These are phyloP conservation scores for Amazona finschi DNA, from an alignment of 2,797 vertebrate genomes.

Conservation along the genomic window DNA sequence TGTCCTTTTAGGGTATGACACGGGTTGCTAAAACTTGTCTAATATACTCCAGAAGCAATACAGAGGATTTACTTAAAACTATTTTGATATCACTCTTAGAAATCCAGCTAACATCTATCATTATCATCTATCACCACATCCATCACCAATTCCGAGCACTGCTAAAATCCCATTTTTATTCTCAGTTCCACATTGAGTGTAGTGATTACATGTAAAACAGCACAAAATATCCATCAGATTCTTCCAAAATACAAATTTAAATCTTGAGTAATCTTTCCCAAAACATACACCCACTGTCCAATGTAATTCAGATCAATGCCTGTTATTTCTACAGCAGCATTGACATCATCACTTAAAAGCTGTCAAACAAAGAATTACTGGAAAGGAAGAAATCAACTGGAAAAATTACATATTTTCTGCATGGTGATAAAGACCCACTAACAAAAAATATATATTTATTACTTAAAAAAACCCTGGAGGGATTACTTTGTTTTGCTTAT, in stretches of 20 bases:
- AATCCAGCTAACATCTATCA: conserved; percentile 53
- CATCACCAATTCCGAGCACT: conserved; percentile 28
- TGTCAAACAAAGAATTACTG: conserved; percentile 54
- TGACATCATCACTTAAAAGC: conserved; percentile 51
- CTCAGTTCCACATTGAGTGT: background rate
- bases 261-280: conserved; percentile 15
- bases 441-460: conserved; percentile 38
- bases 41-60: background rate
- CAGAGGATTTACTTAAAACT: background rate
- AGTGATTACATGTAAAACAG: background rate
- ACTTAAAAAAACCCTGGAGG: background rate
- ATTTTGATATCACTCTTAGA: conserved; percentile 43
- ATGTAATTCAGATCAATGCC: conserved; percentile 46
- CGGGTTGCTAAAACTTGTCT: background rate
- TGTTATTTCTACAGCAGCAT: conserved; percentile 46
- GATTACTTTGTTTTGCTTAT: conserved; percentile 57
- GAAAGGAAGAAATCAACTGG: conserved; percentile 46
- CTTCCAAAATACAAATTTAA: conserved; percentile 46
- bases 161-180: conserved; percentile 33
- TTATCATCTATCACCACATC: conserved; percentile 28
- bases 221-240: conserved; percentile 5
- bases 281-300: conserved; percentile 35
- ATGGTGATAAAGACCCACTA: conserved; percentile 10
- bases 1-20: background rate
- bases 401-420: conserved; percentile 43